Percentiles rank a stretch among this genome's conserved stretches.
Conservation (phyloP, 2,113 vertebrate genomes). For the Oryctolagus cuniculus region mOryCun1.1 NC_091435.1:53318001-53318500, state of each 20-base stretch:
- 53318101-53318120: too few relatives aligned
- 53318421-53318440: not conserved
- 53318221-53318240: not conserved
- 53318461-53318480: not conserved
- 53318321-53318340: not conserved
- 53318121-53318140: too few relatives aligned
- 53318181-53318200: not conserved
- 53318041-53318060: too few relatives aligned
- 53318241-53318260: not conserved
- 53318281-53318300: not conserved
- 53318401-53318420: too few relatives aligned
- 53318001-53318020: too few relatives aligned
- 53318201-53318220: not conserved
- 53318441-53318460: not conserved
- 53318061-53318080: too few relatives aligned
- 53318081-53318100: too few relatives aligned
- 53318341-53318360: not conserved
- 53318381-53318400: not conserved
- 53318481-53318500: not conserved
- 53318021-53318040: too few relatives aligned
- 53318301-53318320: not conserved
- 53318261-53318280: not conserved
- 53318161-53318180: not conserved
- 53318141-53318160: not conserved
- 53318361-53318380: not conserved